Evolutionary conservation across 2,888 invertebrate species (phyloP), one percentile per base, ranked within the genome.

Genomic region (Torymus tubicola): DNA sequence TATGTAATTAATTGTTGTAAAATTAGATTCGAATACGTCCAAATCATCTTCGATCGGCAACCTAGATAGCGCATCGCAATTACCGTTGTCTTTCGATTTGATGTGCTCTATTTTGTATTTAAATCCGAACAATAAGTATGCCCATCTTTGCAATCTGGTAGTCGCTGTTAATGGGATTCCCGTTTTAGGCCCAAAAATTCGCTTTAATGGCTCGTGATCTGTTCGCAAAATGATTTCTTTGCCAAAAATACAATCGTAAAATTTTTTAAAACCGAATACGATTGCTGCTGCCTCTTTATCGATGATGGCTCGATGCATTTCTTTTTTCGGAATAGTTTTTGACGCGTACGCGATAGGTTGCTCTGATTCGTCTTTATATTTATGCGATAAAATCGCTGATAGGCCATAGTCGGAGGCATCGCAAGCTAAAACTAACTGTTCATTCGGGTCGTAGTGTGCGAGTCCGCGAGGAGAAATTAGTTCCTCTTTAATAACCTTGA

Each of bases 91-190:
- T n/a, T 1, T 5, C 4, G 58, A 10, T 16, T 2, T 14, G 8
- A 58, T 58, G 18, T 16, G 4, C 18, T 58, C 58, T n/a, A n/a
- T 58, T 0, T 58, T 16, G 5, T 58, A 58, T 2, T 14, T 11
- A 58, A 16, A 58, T 0, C 16, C 10, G 2, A 18, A 58, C 2
- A 16, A 14, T n/a, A 5, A 58, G 16, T n/a, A 58, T 10, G 18
- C 70, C 84, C 83, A 86, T 13, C 85, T 63, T 42, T 84, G 84
- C 57, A 86, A 57, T 12, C 85, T 53, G 70, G 82, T 72, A 5
- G 85, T 84, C 3, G 83, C 81, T 63, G 83, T 70, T 11, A 84
- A 83, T 18, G 84, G 85, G 18, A 86, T 84, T 11, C 77, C 76
- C n/a, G 60, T 73, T 73, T 85, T 83, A 2, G 76, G 72, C 10